A percentile compares a stretch with the other conserved stretches of the same genome.
Evolutionary conservation across 2,113 vertebrate genomes (phyloP).

Genomic region (Mastomys natalensis): DNA sequence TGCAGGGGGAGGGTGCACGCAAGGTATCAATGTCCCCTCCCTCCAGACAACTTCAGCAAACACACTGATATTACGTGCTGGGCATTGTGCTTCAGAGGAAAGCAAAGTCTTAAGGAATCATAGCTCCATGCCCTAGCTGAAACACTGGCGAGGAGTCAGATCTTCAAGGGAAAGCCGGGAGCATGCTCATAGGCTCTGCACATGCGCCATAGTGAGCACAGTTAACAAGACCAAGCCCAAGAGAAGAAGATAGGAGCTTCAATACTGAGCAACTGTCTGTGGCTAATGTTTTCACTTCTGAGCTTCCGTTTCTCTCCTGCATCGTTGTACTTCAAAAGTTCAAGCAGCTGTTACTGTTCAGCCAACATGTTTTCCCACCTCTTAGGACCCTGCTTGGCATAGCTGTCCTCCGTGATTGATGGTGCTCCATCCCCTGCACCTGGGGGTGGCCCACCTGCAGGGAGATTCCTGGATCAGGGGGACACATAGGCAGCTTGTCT

Average conservation of each 20-base stretch:
- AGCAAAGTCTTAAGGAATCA: constrained; percentile 1
- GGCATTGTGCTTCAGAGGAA: background rate
- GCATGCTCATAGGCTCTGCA: background rate
- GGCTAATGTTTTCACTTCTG: background rate
- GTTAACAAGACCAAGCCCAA: constrained; percentile 50
- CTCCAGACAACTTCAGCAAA: background rate
- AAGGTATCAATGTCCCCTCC: background rate
- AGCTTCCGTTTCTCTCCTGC: constrained; percentile 5
- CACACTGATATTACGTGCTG: background rate
- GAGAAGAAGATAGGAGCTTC: background rate
- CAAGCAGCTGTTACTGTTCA: constrained; percentile 19
- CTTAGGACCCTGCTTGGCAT: background rate
- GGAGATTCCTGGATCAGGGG: constrained; percentile 18
- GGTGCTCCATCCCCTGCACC: background rate
- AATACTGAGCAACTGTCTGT: background rate
- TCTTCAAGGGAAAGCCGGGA: background rate
- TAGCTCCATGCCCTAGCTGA: background rate
- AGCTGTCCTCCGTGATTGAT: constrained; percentile 48
- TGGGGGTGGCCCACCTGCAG: background rate
- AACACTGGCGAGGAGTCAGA: background rate
- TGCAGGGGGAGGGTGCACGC: background rate
- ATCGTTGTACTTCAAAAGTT: constrained; percentile 4
- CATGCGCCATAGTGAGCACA: background rate
- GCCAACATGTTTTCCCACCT: background rate
- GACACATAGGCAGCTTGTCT: constrained; percentile 42